Conservation (phyloP, 2,888 invertebrate genomes). For the Cabera pusaria region DNA sequence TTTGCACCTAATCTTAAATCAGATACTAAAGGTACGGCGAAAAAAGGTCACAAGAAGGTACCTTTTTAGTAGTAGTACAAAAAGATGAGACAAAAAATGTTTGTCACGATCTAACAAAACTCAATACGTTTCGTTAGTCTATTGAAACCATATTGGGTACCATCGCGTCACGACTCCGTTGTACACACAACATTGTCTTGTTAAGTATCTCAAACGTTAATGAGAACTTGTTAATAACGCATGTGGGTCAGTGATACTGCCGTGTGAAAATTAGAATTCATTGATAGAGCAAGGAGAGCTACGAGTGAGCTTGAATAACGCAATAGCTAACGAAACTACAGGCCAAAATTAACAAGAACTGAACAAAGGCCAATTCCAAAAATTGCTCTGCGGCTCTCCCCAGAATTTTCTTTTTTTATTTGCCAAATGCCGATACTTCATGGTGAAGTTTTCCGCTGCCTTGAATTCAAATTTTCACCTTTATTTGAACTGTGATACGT, state of each 20-base stretch:
- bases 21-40: constrained; percentile 58
- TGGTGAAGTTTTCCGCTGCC: constrained; percentile 18
- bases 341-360: constrained; percentile 20
- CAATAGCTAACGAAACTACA: constrained; percentile 19
- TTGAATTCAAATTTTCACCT: constrained; percentile 5
- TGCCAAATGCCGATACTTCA: constrained; percentile 27
- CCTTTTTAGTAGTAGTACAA: constrained; percentile 48
- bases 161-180: constrained; percentile 28
- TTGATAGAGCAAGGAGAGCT: constrained; percentile 22
- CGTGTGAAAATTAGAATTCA: constrained; percentile 38
- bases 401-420: constrained; percentile 26
- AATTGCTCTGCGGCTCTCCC: constrained; percentile 26
- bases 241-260: constrained; percentile 34
- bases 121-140: constrained; percentile 24
- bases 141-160: constrained; percentile 34
- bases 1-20: constrained; percentile 68
- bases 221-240: constrained; percentile 29
- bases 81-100: constrained; percentile 45
- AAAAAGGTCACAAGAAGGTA: constrained; percentile 57
- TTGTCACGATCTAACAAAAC: constrained; percentile 34
- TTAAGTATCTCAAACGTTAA: constrained; percentile 30
- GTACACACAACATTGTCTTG: constrained; percentile 36
- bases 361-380: constrained; percentile 24
- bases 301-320: constrained; percentile 19
- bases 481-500: constrained; percentile 5